phyloP scores from a whole-genome alignment of 23 tunicate genomes.

The Pegea sp. region DNA sequence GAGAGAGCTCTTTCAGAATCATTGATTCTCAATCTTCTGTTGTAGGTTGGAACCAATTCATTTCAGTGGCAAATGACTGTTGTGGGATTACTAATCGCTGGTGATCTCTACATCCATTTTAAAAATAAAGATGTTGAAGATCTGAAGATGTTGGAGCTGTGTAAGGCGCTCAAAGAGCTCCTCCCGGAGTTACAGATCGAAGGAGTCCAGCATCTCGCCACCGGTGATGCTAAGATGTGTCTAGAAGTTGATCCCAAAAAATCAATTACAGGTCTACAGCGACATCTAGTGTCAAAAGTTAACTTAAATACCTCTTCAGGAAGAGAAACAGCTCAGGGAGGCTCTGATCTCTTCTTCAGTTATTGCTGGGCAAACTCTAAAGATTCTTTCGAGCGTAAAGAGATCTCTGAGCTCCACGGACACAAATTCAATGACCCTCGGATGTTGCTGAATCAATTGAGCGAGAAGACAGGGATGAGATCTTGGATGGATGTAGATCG shows the following conservation, averaged over 20 bases:
- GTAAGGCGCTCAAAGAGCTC: conserved; percentile 19
- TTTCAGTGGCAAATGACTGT: conserved; percentile 95
- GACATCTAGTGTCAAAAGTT: no score
- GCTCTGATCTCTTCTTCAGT: conserved; percentile 71
- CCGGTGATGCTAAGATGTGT: conserved; percentile 25
- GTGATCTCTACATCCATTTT: conserved; percentile 90
- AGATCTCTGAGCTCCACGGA: conserved; percentile 25
- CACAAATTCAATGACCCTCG: conserved; percentile 51
- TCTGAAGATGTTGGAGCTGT: conserved; percentile 59
- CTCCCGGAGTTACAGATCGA: conserved; percentile 37
- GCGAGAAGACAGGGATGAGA: background rate
- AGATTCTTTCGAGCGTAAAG: conserved; percentile 20
- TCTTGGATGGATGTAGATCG: conserved; percentile 77
- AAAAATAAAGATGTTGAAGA: conserved; percentile 53
- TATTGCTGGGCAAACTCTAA: conserved; percentile 81
- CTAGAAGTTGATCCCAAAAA: conserved; percentile 13
- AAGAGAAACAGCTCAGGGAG: conserved; percentile 6
- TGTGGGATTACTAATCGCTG: conserved; percentile 83
- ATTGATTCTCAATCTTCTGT: background rate
- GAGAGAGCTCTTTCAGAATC: background rate
- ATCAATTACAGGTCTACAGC: conserved; percentile 23
- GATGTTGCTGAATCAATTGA: conserved; percentile 17
- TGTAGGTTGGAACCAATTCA: conserved; percentile 73
- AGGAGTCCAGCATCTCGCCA: conserved; percentile 30
- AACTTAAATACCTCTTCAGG: conserved; percentile 19